Evolutionary conservation across 1,140 invertebrate species (phyloP).

Genomic region (Drosophila grimshawi): DNA sequence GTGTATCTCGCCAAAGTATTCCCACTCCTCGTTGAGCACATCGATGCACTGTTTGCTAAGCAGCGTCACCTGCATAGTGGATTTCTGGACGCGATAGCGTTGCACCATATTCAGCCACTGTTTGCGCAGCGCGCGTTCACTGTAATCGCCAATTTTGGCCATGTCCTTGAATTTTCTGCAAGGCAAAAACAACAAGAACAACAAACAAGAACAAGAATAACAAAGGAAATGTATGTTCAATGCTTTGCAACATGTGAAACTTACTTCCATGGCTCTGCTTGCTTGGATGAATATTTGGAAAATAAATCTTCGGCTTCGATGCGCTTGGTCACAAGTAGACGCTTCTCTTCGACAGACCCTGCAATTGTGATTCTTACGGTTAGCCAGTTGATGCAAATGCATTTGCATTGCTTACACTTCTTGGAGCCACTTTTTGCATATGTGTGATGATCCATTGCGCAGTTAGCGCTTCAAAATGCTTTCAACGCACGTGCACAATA

Average conservation of each 20-base stretch:
- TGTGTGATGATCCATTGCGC: constrained; percentile 73
- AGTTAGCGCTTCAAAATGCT: constrained; percentile 28
- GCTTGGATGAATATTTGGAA: constrained; percentile 59
- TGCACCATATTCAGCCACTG: constrained; percentile 77
- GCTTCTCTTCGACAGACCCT: constrained; percentile 67
- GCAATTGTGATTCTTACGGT: constrained; percentile 12
- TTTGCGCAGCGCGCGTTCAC: constrained; percentile 69
- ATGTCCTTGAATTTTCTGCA: constrained; percentile 64
- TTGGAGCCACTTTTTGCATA: constrained; percentile 76
- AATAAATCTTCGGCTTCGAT: constrained; percentile 67
- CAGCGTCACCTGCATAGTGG: constrained; percentile 33
- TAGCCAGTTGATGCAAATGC: neutral
- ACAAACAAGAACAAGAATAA: neutral
- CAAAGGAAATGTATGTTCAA: too few relatives aligned
- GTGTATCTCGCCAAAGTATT: constrained; percentile 75
- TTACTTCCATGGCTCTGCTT: constrained; percentile 75
- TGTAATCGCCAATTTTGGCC: constrained; percentile 69
- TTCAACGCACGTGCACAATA: constrained; percentile 43
- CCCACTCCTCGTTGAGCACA: constrained; percentile 71
- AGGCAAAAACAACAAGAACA: neutral
- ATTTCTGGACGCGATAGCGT: constrained; percentile 71
- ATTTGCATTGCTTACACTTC: constrained; percentile 63
- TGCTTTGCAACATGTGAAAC: neutral
- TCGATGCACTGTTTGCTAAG: constrained; percentile 54
- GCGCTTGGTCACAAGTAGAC: constrained; percentile 50